Conservation (phyloP, 1,140 invertebrate species). For the Lepeophtheirus salmonis region DNA sequence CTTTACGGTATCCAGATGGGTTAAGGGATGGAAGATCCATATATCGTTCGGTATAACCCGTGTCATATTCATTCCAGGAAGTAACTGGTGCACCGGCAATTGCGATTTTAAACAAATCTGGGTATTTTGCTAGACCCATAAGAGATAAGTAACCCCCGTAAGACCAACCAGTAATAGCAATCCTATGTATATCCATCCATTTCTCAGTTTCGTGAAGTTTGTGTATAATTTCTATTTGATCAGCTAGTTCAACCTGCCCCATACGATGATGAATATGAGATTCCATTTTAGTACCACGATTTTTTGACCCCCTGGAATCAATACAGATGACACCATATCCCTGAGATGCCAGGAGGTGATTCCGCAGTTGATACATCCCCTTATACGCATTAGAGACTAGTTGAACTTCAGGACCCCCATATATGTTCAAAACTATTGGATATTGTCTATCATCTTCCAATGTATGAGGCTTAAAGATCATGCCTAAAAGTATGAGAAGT, state of each 20-base stretch:
- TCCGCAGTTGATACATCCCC: conserved; percentile 69
- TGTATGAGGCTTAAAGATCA: conserved; percentile 73
- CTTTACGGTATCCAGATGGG: conserved; percentile 50
- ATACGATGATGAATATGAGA: conserved; percentile 64
- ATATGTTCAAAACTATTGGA: conserved; percentile 87
- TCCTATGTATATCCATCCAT: conserved; percentile 72
- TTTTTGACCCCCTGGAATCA: conserved; percentile 81
- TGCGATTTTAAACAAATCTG: conserved; percentile 60
- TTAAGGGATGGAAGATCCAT: conserved; percentile 79
- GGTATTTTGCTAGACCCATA: conserved; percentile 60
- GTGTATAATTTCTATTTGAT: conserved; percentile 84
- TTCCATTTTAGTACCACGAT: conserved; percentile 79
- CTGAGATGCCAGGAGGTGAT: conserved; percentile 85
- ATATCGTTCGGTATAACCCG: conserved; percentile 91
- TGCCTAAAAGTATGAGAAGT: conserved; percentile 25
- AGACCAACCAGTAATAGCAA: conserved; percentile 95
- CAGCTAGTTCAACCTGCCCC: conserved; percentile 76
- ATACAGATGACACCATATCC: conserved; percentile 90
- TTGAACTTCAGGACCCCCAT: conserved; percentile 93
- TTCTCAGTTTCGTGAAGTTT: conserved; percentile 34
- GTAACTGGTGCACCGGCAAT: conserved; percentile 93
- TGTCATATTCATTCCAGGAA: conserved; percentile 82
- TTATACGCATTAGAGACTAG: conserved; percentile 89
- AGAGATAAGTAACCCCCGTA: conserved; percentile 81
- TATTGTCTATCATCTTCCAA: conserved; percentile 54